These are phyloP conservation scores for Origma solitaria DNA, from an alignment of 2,113 vertebrate genomes.

Conservation along the genomic window DNA sequence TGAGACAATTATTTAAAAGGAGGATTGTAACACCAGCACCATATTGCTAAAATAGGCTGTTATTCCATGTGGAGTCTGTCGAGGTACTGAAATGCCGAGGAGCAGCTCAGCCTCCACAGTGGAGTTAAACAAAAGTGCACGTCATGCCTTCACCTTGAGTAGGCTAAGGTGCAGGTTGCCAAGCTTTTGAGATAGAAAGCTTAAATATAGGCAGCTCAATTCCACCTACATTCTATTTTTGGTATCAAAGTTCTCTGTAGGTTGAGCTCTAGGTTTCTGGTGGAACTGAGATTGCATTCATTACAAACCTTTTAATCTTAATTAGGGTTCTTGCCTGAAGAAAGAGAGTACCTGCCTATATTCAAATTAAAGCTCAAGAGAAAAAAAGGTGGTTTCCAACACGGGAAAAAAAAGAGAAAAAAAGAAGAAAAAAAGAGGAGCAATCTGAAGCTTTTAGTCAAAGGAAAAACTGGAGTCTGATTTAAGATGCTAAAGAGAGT, in stretches of 20 bases:
- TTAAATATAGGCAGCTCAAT: constrained; percentile 19
- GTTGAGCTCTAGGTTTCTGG: not conserved
- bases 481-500: not conserved
- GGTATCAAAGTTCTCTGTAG: not conserved
- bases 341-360: not conserved
- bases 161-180: not conserved
- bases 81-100: not conserved
- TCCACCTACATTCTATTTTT: not conserved
- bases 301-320: not conserved
- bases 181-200: not conserved
- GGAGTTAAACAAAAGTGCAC: not conserved
- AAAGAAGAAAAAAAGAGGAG: not conserved
- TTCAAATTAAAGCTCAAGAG: not conserved
- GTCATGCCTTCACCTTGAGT: not conserved
- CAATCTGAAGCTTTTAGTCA: not conserved
- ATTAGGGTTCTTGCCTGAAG: not conserved
- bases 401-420: rapidly evolving
- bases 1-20: not conserved
- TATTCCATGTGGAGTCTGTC: not conserved
- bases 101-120: not conserved
- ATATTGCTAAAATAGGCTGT: not conserved
- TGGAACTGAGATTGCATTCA: not conserved
- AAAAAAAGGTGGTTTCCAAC: not conserved
- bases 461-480: not conserved
- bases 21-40: not conserved